Evolutionary conservation across 2,113 vertebrate species (phyloP), one percentile per base, ranked within the genome.

Genomic region (Carassius auratus): DNA sequence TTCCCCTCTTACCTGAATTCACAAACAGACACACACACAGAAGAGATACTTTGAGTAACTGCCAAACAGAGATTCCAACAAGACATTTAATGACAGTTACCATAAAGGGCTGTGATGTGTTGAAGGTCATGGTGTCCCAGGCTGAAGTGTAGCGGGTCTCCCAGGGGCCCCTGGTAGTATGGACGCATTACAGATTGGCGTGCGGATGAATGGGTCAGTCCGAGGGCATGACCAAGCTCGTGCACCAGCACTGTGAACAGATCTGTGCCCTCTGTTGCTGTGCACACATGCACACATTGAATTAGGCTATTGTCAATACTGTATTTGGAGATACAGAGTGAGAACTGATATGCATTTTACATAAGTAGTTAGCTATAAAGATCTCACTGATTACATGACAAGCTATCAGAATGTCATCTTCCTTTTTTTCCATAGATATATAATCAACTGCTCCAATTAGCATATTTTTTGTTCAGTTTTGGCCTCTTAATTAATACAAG

Each of bases 171-270:
- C 61, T 92, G 93, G 88, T 95, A 95, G 88, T 95, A 95, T 0
- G 95, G 95, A 45, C 92, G 93, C 95, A 96, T 95, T 75, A 96
- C 93, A 8, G 95, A 95, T 23, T 91, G 90, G 0, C 90, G 89
- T 17, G 93, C 90, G 1, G 94, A 92, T 9, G 94, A 94, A 88
- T 95, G 95, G 13, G 91, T 59, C 5, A 96, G 90, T 55, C 95
- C 95, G 8, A 96, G 91, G 8, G 94, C 92, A 12, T 96, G 95
- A 9, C 95, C 95, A 23, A 95, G 92, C 86, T 95, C 94, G 17
- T 96, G 95, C 33, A 95, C 89, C 17, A 95, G 87, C 68, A 96
- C 94, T 0, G 95, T 93, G 82, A 95, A 96, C 15, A 94, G 91
- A 75, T 96, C 95, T 0, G 92, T 95, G 0, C 95, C 95, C 33